These are phyloP conservation scores for Cataglyphis livida DNA, from an alignment of 2,888 invertebrate species.

Conservation along the genomic window DNA sequence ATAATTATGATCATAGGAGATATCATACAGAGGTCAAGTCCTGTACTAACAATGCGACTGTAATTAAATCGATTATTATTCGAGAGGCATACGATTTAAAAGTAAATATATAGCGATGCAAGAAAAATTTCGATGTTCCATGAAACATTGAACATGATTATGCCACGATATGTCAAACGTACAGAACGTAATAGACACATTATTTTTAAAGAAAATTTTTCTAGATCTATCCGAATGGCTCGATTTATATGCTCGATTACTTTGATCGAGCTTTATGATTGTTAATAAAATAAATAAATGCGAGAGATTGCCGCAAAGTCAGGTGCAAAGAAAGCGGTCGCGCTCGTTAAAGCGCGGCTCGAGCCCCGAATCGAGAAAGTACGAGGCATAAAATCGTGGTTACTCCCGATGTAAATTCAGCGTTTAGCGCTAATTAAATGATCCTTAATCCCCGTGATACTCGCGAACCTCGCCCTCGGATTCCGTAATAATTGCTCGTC, in stretches of 20 bases:
- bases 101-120: background rate
- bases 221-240: background rate
- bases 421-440: conserved; percentile 62
- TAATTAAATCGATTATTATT: conserved; percentile 23
- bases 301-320: background rate
- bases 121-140: background rate
- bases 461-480: conserved; percentile 4
- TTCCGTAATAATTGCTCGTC: conserved; percentile 21
- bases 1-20: conserved; percentile 36
- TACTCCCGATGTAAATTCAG: conserved; percentile 58
- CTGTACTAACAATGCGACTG: background rate
- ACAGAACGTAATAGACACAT: background rate
- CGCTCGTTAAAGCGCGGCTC: conserved; percentile 14
- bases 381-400: conserved; percentile 26
- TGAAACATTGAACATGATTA: background rate
- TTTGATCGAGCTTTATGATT: background rate
- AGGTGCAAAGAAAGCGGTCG: conserved; percentile 46
- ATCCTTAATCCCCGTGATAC: conserved; percentile 51
- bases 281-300: background rate
- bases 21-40: background rate
- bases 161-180: background rate
- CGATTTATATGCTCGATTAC: background rate
- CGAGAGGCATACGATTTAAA: background rate
- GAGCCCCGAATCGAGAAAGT: background rate
- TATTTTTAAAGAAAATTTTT: conserved; percentile 9